Conservation (phyloP, 2,888 invertebrate genomes). For the Drepana falcataria region DNA sequence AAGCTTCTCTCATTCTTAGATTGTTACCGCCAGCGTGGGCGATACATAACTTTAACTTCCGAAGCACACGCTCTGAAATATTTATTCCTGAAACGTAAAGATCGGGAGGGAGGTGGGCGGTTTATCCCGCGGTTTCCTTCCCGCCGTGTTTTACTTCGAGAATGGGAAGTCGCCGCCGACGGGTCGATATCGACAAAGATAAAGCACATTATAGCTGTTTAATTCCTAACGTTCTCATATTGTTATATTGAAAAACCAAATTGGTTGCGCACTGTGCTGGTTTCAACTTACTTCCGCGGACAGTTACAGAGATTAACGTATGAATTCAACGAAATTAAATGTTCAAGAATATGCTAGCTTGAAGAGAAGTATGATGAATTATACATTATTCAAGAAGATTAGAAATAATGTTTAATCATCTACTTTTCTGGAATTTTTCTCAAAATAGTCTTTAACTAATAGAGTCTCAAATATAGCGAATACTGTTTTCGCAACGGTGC, state of each 20-base stretch:
- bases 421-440: no score
- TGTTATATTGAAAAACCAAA: background rate
- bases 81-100: constrained; percentile 79
- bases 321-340: no score
- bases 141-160: constrained; percentile 79
- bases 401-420: no score
- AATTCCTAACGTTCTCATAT: constrained; percentile 11
- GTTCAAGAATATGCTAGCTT: no score
- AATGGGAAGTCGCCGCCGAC: constrained; percentile 77
- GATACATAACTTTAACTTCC: constrained; percentile 78
- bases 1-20: constrained; percentile 70
- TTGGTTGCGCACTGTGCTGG: background rate
- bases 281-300: no score
- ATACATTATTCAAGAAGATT: no score
- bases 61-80: constrained; percentile 79
- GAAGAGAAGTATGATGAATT: no score
- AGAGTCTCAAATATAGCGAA: no score
- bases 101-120: constrained; percentile 65
- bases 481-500: no score
- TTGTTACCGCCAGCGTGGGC: constrained; percentile 68
- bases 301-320: no score
- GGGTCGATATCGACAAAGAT: constrained; percentile 77
- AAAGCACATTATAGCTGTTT: constrained; percentile 39
- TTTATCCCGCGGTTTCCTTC: constrained; percentile 79
- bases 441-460: no score